phyloP scores from a whole-genome alignment of 2,888 invertebrate species.

The Agapetus fuscipes region DNA sequence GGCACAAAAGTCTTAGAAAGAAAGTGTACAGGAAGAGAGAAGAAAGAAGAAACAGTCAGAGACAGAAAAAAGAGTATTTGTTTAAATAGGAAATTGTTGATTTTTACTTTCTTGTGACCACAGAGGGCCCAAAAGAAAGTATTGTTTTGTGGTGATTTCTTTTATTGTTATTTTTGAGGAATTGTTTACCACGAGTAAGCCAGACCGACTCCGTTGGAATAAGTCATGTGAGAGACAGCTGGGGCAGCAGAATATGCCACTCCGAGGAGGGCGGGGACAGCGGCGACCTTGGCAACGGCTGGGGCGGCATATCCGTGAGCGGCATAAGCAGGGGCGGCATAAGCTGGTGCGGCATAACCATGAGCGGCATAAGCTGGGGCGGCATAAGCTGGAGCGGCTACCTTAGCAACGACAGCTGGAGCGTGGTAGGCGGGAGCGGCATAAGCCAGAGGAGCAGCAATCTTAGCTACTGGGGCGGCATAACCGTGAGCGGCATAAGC shows the following conservation, averaged over 20 bases:
- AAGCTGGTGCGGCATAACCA: slow-evolving; percentile 10
- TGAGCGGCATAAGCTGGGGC: slow-evolving; percentile 33
- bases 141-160: too few relatives aligned
- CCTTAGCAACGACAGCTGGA: slow-evolving; percentile 20
- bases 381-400: slow-evolving; percentile 20
- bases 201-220: slow-evolving; percentile 45
- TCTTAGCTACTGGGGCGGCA: slow-evolving; percentile 10
- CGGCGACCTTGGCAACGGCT: slow-evolving; percentile 32
- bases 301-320: slow-evolving; percentile 11
- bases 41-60: too few relatives aligned
- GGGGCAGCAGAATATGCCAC: slow-evolving; percentile 52
- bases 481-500: slow-evolving; percentile 13
- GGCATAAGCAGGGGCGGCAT: slow-evolving; percentile 4
- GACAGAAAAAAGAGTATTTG: too few relatives aligned
- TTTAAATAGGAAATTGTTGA: too few relatives aligned
- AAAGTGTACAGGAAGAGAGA: too few relatives aligned
- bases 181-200: slow-evolving; percentile 45
- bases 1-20: too few relatives aligned
- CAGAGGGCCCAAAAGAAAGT: too few relatives aligned
- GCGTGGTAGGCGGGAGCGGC: slow-evolving; percentile 22
- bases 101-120: too few relatives aligned
- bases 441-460: slow-evolving; percentile 5
- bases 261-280: slow-evolving; percentile 44
- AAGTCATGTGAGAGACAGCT: slow-evolving; percentile 52
- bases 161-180: too few relatives aligned